Evolutionary conservation across 2,888 invertebrate species (phyloP).

Genomic region (Agrilus biguttatus): DNA sequence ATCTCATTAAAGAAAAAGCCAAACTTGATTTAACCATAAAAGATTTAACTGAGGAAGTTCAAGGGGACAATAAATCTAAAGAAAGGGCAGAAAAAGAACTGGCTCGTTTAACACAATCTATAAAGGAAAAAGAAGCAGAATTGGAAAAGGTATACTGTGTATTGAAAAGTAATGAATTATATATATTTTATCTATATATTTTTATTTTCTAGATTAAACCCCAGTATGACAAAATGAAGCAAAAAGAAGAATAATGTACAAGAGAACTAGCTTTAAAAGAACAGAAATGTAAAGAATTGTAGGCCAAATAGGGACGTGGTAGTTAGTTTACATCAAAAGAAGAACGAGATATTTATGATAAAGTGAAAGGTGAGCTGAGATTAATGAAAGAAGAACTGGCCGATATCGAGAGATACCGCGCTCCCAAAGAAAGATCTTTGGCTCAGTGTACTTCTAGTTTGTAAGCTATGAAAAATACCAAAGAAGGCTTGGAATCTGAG

Average conservation of each 20-base stretch:
- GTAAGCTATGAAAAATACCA: slow-evolving; percentile 92
- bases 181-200: background rate
- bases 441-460: slow-evolving; percentile 84
- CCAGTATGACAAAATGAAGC: slow-evolving; percentile 84
- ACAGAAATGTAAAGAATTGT: slow-evolving; percentile 89
- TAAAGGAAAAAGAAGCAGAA: slow-evolving; percentile 78
- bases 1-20: slow-evolving; percentile 83
- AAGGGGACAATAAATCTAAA: slow-evolving; percentile 88
- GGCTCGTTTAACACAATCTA: slow-evolving; percentile 72
- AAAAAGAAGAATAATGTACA: slow-evolving; percentile 84
- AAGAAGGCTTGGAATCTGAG: slow-evolving; percentile 84
- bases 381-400: slow-evolving; percentile 89
- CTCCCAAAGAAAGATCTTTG: slow-evolving; percentile 84
- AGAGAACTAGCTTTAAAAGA: slow-evolving; percentile 80
- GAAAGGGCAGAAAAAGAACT: slow-evolving; percentile 82
- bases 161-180: background rate
- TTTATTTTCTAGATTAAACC: slow-evolving; percentile 49
- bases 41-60: slow-evolving; percentile 89
- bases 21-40: slow-evolving; percentile 89
- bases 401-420: slow-evolving; percentile 78
- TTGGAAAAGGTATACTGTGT: slow-evolving; percentile 47
- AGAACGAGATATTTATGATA: slow-evolving; percentile 93
- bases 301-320: slow-evolving; percentile 95
- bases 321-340: slow-evolving; percentile 90
- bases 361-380: slow-evolving; percentile 89